These are phyloP conservation scores for Latheticus oryzae DNA, from an alignment of 2,888 invertebrate species.

Conservation along the genomic window DNA sequence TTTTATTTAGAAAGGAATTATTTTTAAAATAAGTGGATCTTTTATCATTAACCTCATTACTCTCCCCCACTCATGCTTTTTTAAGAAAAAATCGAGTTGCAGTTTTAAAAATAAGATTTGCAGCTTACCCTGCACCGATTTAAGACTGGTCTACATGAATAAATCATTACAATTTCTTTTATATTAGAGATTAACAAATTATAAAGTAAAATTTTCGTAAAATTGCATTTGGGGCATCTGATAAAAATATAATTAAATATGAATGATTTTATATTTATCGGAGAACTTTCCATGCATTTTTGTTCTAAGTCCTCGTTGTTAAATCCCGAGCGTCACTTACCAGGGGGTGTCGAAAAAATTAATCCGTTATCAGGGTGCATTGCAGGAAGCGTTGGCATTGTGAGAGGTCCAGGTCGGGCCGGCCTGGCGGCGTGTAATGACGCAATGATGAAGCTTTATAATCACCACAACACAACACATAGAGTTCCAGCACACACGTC, in stretches of 20 bases:
- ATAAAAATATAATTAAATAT: slow-evolving; percentile 50
- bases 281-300: slow-evolving; percentile 57
- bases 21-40: slow-evolving; percentile 37
- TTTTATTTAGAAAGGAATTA: slow-evolving; percentile 1
- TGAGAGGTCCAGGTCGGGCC: slow-evolving; percentile 43
- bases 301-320: slow-evolving; percentile 54
- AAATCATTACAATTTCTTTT: slow-evolving; percentile 7
- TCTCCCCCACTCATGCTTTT: slow-evolving; percentile 32
- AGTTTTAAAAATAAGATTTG: slow-evolving; percentile 43
- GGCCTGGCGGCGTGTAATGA: slow-evolving; percentile 55
- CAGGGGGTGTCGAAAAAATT: slow-evolving; percentile 62
- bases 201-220: neutral
- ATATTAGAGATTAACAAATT: neutral
- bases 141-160: slow-evolving; percentile 21
- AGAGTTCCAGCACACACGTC: slow-evolving; percentile 53
- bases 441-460: slow-evolving; percentile 58
- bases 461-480: slow-evolving; percentile 46
- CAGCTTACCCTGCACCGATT: slow-evolving; percentile 28
- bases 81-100: slow-evolving; percentile 34
- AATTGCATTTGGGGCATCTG: slow-evolving; percentile 44
- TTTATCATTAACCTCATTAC: slow-evolving; percentile 48
- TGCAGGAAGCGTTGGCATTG: slow-evolving; percentile 53
- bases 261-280: slow-evolving; percentile 41
- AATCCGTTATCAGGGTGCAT: slow-evolving; percentile 65
- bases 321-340: slow-evolving; percentile 51